Evolutionary conservation across 2,888 invertebrate species (phyloP).

Genomic region (Metalampra italica): DNA sequence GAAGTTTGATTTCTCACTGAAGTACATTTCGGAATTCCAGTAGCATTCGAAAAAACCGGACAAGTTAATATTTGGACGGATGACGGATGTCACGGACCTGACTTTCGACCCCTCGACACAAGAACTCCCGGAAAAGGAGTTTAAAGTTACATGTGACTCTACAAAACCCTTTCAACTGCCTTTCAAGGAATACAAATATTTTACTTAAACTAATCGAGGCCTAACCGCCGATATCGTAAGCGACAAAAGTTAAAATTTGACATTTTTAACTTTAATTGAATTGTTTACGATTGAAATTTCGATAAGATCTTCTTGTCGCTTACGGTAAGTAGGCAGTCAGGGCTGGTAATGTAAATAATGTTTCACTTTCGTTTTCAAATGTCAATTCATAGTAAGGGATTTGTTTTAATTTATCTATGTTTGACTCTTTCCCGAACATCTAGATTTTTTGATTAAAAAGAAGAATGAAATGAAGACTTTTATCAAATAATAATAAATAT

Average conservation of each 20-base stretch:
- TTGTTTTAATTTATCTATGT: too few species aligned
- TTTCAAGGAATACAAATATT: conserved; percentile 57
- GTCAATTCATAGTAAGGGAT: conserved; percentile 2
- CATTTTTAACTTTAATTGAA: too few species aligned
- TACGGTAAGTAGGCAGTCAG: too few species aligned
- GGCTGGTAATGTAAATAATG: conserved; percentile 17
- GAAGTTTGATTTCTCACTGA: conserved; percentile 10
- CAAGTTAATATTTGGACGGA: conserved; percentile 54
- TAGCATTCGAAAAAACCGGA: conserved; percentile 45
- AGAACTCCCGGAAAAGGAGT: conserved; percentile 55
- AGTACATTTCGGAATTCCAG: conserved; percentile 34
- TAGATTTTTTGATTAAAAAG: too few species aligned
- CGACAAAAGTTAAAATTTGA: too few species aligned
- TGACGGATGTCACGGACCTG: conserved; percentile 65
- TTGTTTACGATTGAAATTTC: too few species aligned
- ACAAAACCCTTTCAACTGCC: conserved; percentile 57
- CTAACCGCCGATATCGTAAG: too few species aligned
- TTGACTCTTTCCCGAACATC: too few species aligned
- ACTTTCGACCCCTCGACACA: conserved; percentile 54
- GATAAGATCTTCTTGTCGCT: too few species aligned
- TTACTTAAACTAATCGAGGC: conserved; percentile 28
- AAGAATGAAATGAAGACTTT: too few species aligned
- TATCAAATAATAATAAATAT: too few species aligned
- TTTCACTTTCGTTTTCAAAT: conserved; percentile 37
- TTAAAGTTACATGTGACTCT: conserved; percentile 47